A percentile compares a stretch with the other conserved stretches of the same genome.
These are phyloP conservation scores for Hemithea aestivaria DNA, from an alignment of 2,888 invertebrate genomes.

Conservation along the genomic window DNA sequence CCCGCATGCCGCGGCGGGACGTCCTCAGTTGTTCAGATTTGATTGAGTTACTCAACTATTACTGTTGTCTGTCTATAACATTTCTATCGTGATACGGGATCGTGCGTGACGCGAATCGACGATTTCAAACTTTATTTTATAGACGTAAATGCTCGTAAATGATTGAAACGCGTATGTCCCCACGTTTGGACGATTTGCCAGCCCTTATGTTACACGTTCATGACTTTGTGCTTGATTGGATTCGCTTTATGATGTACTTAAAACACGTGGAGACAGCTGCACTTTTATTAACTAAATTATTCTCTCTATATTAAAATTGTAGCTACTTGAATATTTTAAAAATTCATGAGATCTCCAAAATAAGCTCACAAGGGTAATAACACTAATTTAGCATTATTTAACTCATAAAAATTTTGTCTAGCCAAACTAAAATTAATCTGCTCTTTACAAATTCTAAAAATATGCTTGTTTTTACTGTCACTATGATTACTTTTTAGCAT, in stretches of 20 bases:
- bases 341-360: too few relatives aligned
- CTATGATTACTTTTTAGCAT: constrained; percentile 38
- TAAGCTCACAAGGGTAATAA: too few relatives aligned
- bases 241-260: not conserved
- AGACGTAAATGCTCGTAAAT: constrained; percentile 35
- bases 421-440: constrained; percentile 37
- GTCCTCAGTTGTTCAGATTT: constrained; percentile 56
- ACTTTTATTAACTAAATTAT: too few relatives aligned
- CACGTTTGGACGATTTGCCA: constrained; percentile 18
- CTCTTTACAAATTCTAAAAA: constrained; percentile 42
- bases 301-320: too few relatives aligned
- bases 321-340: too few relatives aligned
- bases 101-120: constrained; percentile 39
- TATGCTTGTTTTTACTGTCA: constrained; percentile 44
- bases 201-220: not conserved
- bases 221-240: constrained; percentile 2
- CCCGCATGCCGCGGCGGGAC: constrained; percentile 54
- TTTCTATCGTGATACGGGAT: constrained; percentile 34
- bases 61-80: constrained; percentile 41
- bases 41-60: constrained; percentile 67
- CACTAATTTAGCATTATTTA: too few relatives aligned
- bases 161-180: constrained; percentile 29
- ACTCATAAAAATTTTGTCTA: constrained; percentile 1
- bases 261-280: too few relatives aligned
- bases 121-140: constrained; percentile 37